A percentile compares a stretch with the other conserved stretches of the same genome.
Conservation (phyloP, 1,140 invertebrate species). For the Rhizoglyphus robini region DNA sequence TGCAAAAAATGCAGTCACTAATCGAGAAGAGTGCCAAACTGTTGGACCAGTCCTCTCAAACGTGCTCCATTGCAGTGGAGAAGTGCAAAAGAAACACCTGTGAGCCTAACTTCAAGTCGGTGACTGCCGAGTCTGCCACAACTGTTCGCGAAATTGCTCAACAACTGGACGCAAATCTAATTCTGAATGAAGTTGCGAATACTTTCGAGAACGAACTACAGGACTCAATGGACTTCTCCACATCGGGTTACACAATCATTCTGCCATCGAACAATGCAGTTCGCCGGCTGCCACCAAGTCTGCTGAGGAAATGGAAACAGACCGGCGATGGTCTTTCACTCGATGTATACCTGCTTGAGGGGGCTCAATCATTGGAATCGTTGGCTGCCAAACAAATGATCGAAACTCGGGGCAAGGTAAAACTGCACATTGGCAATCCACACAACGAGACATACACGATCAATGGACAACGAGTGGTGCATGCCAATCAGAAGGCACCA, state of each 20-base stretch:
- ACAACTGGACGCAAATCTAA: slow-evolving; percentile 17
- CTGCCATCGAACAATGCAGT: slow-evolving; percentile 28
- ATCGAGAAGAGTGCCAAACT: slow-evolving; percentile 6
- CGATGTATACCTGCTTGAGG: slow-evolving; percentile 25
- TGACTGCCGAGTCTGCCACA: neutral
- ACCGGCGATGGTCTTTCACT: slow-evolving; percentile 19
- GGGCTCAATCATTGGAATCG: slow-evolving; percentile 19
- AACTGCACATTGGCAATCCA: slow-evolving; percentile 18
- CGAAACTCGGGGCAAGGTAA: slow-evolving; percentile 13
- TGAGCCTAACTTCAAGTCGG: neutral
- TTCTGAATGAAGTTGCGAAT: slow-evolving; percentile 6
- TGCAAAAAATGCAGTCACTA: neutral
- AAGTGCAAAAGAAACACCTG: neutral
- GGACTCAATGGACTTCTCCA: slow-evolving; percentile 12
- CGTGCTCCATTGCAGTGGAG: neutral
- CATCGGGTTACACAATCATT: slow-evolving; percentile 25
- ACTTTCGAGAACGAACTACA: slow-evolving; percentile 11
- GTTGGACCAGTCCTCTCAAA: neutral
- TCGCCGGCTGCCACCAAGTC: slow-evolving; percentile 22
- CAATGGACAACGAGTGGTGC: slow-evolving; percentile 27
- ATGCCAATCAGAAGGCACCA: slow-evolving; percentile 25
- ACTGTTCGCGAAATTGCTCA: slow-evolving; percentile 11
- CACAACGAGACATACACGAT: slow-evolving; percentile 25
- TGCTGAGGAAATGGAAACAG: slow-evolving; percentile 23
- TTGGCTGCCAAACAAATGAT: slow-evolving; percentile 10